Evolutionary conservation across 2,797 vertebrate species (phyloP).

Genomic region (Hyperoplus lanceolatus): DNA sequence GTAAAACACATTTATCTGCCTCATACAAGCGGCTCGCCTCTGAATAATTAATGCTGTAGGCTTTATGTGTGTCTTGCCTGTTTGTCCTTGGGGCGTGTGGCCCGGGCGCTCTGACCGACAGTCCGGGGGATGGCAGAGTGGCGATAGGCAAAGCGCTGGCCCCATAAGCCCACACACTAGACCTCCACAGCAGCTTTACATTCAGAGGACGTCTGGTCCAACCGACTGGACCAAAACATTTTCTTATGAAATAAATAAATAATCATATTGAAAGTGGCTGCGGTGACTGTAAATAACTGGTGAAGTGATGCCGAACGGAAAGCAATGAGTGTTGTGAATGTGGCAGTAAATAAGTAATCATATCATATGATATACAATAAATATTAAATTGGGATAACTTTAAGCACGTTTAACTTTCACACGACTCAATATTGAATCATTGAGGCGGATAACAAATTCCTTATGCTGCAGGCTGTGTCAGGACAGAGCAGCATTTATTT

Average conservation of each 20-base stretch:
- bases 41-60: conserved; percentile 80
- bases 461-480: not conserved
- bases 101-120: conserved; percentile 23
- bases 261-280: conserved; percentile 31
- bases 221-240: conserved; percentile 26
- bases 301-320: conserved; percentile 51
- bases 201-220: conserved; percentile 23
- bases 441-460: not conserved
- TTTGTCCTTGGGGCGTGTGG: conserved; percentile 68
- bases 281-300: conserved; percentile 25
- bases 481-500: not conserved
- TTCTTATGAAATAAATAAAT: conserved; percentile 45
- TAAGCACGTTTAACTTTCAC: no score
- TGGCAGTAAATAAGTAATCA: conserved; percentile 49
- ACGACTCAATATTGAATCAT: no score
- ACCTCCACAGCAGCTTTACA: conserved; percentile 33
- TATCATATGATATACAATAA: conserved; percentile 6
- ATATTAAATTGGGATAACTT: not conserved
- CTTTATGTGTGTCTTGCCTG: conserved; percentile 55
- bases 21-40: conserved; percentile 56
- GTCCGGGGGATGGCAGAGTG: conserved; percentile 6
- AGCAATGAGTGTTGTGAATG: conserved; percentile 46
- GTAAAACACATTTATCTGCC: conserved; percentile 78
- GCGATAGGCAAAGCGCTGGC: not conserved
- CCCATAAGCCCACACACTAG: conserved; percentile 17